Conservation (phyloP, 1,140 invertebrate species). For the Caerostris darwini region DNA sequence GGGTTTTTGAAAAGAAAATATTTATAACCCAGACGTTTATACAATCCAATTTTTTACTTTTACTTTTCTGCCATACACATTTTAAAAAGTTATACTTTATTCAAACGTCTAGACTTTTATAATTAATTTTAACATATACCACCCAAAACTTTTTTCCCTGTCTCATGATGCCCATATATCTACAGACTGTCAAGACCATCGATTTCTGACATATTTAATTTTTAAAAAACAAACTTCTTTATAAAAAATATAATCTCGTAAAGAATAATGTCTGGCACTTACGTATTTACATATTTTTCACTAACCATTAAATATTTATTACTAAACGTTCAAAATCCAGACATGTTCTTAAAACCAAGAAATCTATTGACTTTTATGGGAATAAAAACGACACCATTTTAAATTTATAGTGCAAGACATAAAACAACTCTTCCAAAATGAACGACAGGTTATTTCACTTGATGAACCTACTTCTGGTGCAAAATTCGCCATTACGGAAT, state of each 20-base stretch:
- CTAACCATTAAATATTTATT: background rate
- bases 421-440: background rate
- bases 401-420: background rate
- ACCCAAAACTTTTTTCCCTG: too few relatives aligned
- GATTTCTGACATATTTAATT: background rate
- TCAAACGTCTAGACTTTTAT: too few relatives aligned
- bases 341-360: background rate
- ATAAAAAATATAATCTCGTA: background rate
- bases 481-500: background rate
- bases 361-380: background rate
- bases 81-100: too few relatives aligned
- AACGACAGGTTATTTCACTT: background rate
- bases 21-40: too few relatives aligned
- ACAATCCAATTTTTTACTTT: too few relatives aligned
- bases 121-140: too few relatives aligned
- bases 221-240: background rate
- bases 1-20: too few relatives aligned
- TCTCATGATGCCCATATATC: too few relatives aligned
- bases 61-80: too few relatives aligned
- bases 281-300: conserved; percentile 20
- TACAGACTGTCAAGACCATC: too few relatives aligned
- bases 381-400: conserved; percentile 8
- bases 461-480: background rate
- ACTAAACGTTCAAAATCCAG: background rate
- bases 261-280: background rate